Conservation (phyloP, 2,113 vertebrate species). For the Pontoporia blainvillei region DNA sequence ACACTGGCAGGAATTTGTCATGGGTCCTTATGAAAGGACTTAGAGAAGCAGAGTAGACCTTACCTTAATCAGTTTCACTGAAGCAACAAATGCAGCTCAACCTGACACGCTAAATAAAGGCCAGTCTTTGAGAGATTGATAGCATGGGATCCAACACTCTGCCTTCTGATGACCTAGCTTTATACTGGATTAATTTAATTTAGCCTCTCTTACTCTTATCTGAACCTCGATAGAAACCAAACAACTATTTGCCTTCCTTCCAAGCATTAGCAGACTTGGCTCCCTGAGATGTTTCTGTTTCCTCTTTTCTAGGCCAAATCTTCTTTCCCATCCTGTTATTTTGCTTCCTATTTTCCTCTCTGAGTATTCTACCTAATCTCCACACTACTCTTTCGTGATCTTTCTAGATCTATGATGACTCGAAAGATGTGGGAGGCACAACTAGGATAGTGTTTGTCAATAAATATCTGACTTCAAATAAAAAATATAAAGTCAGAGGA, state of each 20-base stretch:
- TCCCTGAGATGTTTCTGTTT: neutral
- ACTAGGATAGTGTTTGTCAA: neutral
- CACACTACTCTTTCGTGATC: neutral
- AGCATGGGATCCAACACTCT: neutral
- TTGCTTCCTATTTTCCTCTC: neutral
- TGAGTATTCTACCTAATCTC: neutral
- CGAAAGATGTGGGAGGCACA: neutral
- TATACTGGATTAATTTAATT: neutral
- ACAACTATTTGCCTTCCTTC: neutral
- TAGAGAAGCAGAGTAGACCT: neutral
- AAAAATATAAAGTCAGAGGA: neutral
- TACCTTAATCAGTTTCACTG: neutral
- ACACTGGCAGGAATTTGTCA: neutral
- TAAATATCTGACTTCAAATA: neutral
- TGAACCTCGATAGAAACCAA: neutral
- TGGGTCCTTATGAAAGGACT: neutral
- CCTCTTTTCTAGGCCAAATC: neutral
- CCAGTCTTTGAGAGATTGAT: neutral
- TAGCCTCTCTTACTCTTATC: neutral
- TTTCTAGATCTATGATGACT: neutral
- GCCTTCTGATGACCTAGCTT: neutral
- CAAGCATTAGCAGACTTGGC: neutral
- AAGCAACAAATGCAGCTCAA: neutral
- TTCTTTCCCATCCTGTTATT: neutral
- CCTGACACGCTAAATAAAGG: neutral